Base-by-base conservation (phyloP, 2,113 vertebrate species). In the Microcebus griseorufus region DNA sequence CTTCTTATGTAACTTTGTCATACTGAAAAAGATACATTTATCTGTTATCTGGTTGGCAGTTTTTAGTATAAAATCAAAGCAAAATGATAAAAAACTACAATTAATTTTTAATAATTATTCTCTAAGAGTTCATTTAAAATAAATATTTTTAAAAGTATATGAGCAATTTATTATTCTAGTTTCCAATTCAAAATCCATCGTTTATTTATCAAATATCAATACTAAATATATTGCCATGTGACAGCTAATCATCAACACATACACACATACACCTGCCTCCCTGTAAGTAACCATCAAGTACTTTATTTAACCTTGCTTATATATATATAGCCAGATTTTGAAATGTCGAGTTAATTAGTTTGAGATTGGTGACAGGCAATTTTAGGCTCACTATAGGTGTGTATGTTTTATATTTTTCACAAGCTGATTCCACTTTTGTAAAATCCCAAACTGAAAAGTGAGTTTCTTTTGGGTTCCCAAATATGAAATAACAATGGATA, bases 1-100 rank as follows among this genome's bases (percentile, higher is more conserved):
- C 98, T 97, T 98, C 98, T 99, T 99, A 99, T 99, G 99, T 98
- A 98, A 99, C 98, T 99, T 99, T 98, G 98, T 98, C 98, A 98
- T 98, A 98, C 96, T 98, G 98, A 98, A 99, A 99, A 98, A 98
- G 98, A 98, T 98, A 93, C 94, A 98, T 98, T 98, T 98, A 99
- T 98, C 97, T 98, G 98, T 98, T 98, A 97, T 97, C 98, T 97
- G 96, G 94, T 98, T 98, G 98, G 98, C 98, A 97, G 98, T 98
- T 98, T 98, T 98, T 99, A 98, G 98, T 98, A 98, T 98, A 88
- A 98, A 96, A 97, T 95, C 60, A 95, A 98, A 98, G 97, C 80
- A 94, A 95, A 97, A 51, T 94, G 70, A 80, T 83, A 86, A 97
- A 96, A 97, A 82, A 93, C 4, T 75, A 55, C 42, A 86, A 92